Evolutionary conservation across 1,140 invertebrate species (phyloP), one percentile per base, ranked within the genome.

Genomic region (Drosophila kurseongensis): DNA sequence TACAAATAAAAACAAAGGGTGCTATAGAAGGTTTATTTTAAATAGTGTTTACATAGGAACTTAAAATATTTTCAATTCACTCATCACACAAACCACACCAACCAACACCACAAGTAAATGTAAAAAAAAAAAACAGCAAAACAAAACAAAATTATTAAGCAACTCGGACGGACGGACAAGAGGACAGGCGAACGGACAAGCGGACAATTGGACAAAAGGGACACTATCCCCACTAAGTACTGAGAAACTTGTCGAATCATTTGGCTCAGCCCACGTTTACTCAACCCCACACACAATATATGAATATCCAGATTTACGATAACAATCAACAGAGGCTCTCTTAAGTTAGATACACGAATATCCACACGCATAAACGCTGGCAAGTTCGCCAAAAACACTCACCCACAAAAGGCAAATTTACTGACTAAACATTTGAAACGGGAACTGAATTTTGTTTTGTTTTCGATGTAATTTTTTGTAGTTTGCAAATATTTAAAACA

Each of bases 1-100:
- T 80, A 74, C 77, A 72, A 90, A 85, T 78, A 90, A 84, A 91
- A 91, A 91, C 77, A 86, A 91, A 89, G 85, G 88, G 91, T 91
- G 91, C 91, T 92, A 91, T 91, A 91, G 90, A 91, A 90, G 81
- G 90, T 90, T 91, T 91, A 91, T 91, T 90, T 91, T 91, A 86
- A 82, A 86, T 89, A 89, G 76, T 76, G 71, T 66, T 88, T 78
- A 88, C 40, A 73, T 88, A 88, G 78, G 71, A 72, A 78, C 67
- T 59, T 86, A 84, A 76, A 77, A 72, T 67, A 68, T 78, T 75
- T 58, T 71, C 65, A 71, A 71, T 36, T 71, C 67, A 75, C 52
- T 75, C 58, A 75, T 75, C 71, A 75, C 57, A 74, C 58, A 74
- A 76, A 60, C 38, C 36, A 78, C 50, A 76, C 51, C 67, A 35